A percentile compares a stretch with the other conserved stretches of the same genome.
Evolutionary conservation across 2,113 vertebrate genomes (phyloP).

Genomic region (Nerophis ophidion): DNA sequence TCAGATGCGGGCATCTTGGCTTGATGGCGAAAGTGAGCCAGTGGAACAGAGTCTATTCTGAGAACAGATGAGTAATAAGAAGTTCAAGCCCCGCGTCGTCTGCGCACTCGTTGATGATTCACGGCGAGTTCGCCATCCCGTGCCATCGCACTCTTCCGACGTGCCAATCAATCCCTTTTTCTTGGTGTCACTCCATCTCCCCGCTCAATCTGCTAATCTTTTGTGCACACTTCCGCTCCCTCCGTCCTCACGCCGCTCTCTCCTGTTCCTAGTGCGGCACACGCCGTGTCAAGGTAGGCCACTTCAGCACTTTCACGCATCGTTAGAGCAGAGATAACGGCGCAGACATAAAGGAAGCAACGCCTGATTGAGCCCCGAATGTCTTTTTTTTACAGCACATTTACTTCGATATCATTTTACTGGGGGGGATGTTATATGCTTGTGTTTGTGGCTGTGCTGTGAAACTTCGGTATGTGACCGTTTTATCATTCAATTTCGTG

Average conservation of each 20-base stretch:
- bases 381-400: constrained; percentile 44
- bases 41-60: not conserved
- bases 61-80: constrained; percentile 3
- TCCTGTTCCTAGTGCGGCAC: constrained; percentile 4
- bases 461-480: constrained; percentile 2
- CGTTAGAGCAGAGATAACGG: constrained; percentile 61
- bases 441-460: constrained; percentile 11
- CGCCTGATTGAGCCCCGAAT: constrained; percentile 53
- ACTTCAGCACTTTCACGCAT: constrained; percentile 62
- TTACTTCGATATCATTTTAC: constrained; percentile 34
- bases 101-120: constrained; percentile 42
- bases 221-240: not conserved
- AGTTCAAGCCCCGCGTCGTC: constrained; percentile 12
- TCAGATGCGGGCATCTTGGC: constrained; percentile 21
- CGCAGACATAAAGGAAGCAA: constrained; percentile 33
- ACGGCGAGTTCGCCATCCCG: constrained; percentile 22
- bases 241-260: not conserved
- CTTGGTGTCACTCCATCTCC: constrained; percentile 24
- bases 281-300: constrained; percentile 54
- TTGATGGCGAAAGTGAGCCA: constrained; percentile 8
- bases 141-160: constrained; percentile 15
- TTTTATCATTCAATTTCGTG: constrained; percentile 1
- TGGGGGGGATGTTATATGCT: constrained; percentile 17
- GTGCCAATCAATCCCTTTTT: constrained; percentile 20
- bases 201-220: constrained; percentile 21